Evolutionary conservation across 2,113 vertebrate genomes (phyloP).

Genomic region (Corvus hawaiiensis): DNA sequence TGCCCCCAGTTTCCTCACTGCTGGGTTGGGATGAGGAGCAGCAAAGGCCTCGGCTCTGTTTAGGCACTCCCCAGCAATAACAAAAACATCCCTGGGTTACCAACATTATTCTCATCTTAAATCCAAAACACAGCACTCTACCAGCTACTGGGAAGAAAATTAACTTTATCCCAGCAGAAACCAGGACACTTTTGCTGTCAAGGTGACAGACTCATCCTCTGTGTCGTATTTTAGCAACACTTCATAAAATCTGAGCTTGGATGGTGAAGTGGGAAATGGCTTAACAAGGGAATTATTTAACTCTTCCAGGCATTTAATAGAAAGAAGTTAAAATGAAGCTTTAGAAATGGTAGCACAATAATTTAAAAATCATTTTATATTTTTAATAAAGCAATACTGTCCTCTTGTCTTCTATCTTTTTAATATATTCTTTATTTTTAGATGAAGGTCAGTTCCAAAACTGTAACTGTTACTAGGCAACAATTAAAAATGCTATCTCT

Average conservation of each 20-base stretch:
- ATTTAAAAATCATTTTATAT: slow-evolving; percentile 1
- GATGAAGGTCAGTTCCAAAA: slow-evolving; percentile 24
- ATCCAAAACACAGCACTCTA: not conserved
- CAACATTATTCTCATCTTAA: not conserved
- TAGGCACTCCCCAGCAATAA: not conserved
- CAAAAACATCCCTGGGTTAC: not conserved
- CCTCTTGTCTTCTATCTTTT: not conserved
- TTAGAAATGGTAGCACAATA: not conserved
- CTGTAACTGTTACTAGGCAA: slow-evolving; percentile 57
- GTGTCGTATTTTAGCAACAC: not conserved
- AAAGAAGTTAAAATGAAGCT: not conserved
- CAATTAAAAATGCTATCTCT: slow-evolving; percentile 62
- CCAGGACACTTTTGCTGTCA: slow-evolving; percentile 23
- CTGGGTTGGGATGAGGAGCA: not conserved
- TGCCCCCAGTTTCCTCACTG: not conserved
- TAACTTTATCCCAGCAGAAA: not conserved
- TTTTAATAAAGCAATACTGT: not conserved
- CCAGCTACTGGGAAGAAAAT: not conserved
- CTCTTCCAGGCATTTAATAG: not conserved
- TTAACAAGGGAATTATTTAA: not conserved
- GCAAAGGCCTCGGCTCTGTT: not conserved
- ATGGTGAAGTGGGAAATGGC: not conserved
- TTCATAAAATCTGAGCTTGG: slow-evolving; percentile 16
- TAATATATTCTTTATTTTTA: slow-evolving; percentile 33
- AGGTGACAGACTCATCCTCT: slow-evolving; percentile 39